phyloP scores from a whole-genome alignment of 2,888 invertebrate species.

The Thalpophila matura region DNA sequence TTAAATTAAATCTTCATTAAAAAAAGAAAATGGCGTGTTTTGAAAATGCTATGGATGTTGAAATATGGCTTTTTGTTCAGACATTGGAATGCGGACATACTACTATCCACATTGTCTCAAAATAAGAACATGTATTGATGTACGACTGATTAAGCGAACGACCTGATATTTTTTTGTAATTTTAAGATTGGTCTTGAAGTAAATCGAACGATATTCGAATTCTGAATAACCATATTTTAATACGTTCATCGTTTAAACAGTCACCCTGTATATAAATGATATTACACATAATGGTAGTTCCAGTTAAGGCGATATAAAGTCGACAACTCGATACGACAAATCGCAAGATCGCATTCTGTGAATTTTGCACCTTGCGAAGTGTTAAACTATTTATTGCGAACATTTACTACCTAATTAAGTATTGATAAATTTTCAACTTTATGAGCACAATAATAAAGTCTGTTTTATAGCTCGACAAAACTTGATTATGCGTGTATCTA shows the following conservation, averaged over 20 bases:
- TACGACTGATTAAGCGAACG: no score
- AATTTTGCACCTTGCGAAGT: conserved; percentile 19
- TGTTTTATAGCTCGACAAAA: conserved; percentile 11
- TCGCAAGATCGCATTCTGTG: conserved; percentile 30
- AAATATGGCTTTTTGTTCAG: conserved; percentile 34
- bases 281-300: not conserved
- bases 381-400: conserved; percentile 43
- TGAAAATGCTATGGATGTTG: conserved; percentile 43
- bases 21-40: conserved; percentile 30
- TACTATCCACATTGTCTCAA: not conserved
- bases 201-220: no score
- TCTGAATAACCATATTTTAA: no score
- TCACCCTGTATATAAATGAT: no score
- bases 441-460: not conserved
- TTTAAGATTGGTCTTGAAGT: no score
- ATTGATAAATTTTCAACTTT: conserved; percentile 32
- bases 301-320: not conserved
- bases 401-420: conserved; percentile 16
- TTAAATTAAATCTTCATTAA: conserved; percentile 42
- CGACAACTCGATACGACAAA: conserved; percentile 14
- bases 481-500: conserved; percentile 47
- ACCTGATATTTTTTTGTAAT: no score
- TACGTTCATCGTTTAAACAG: no score
- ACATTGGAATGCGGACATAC: conserved; percentile 18
- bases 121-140: no score